Base-by-base conservation (phyloP, 2,113 vertebrate species). In the Notechis scutatus region DNA sequence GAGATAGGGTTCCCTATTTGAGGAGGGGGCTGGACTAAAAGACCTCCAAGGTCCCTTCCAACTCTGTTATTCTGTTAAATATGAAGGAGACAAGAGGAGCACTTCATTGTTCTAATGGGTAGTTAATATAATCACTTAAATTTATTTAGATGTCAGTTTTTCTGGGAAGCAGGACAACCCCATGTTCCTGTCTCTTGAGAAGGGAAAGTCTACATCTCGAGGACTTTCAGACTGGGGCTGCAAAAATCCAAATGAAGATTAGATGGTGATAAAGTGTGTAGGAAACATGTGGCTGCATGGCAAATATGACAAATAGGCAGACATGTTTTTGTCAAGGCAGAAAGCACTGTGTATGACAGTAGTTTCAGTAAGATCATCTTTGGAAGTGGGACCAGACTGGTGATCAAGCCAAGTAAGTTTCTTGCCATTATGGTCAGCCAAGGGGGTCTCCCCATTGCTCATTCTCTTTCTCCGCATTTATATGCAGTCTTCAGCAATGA, bases 401-500 rank as follows among this genome's bases (percentile, higher is more conserved):
- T 86, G 8, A 11, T 86, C 10, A 86, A 12, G 10, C 85, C 85
- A 94, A 96, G 95, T 97, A 96, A 97, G 96, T 96, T 89, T 50
- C 9, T 2, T 52, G n/a, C 18, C 26, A 21, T 74, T 74, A 3
- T 29, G 24, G 12, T 87, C 23, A 29, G 45, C 14, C 3, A 64
- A 14, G 26, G 29, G 29, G 61, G 1, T 34, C 4, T 15, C 14
- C 18, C 14, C 14, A 1, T 74, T 5, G 2, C 64, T 34, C 11
- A 14, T n/a, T 69, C 12, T n/a, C 29, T 74, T 14, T 5, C 29
- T n/a, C 64, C 4, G 0, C n/a, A 29, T 64, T 64, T 64, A 64
- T 64, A 64, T 29, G 26, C 26, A 64, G 24, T 12, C 59, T 61
- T 29, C 59, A 61, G 59, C 59, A 29, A 64, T 12, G 10, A 12